Evolutionary conservation across 1,140 invertebrate genomes (phyloP).

Genomic region (Argopecten irradians): DNA sequence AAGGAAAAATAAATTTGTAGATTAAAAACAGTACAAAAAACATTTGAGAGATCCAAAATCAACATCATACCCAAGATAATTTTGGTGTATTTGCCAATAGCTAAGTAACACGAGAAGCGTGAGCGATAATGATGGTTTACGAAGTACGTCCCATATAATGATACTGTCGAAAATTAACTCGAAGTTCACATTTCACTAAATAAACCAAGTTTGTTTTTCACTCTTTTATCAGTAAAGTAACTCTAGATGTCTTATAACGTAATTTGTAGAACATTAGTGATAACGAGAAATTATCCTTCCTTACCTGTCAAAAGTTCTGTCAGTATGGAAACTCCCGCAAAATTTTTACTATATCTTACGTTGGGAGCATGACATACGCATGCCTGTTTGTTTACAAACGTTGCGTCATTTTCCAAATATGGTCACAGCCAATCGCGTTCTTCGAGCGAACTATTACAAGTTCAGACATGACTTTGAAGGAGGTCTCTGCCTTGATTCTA

Average conservation of each 20-base stretch:
- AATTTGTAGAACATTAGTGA: constrained; percentile 4
- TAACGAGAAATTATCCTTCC: constrained; percentile 21
- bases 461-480: not conserved
- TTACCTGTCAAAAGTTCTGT: constrained; percentile 21
- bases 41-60: not conserved
- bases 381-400: constrained; percentile 15
- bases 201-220: not conserved
- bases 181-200: constrained; percentile 5
- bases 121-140: not conserved
- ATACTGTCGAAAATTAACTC: not conserved
- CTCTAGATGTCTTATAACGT: not conserved
- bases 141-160: not conserved
- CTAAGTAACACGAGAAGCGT: not conserved
- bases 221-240: not conserved
- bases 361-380: constrained; percentile 12
- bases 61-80: not conserved
- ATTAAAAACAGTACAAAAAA: not conserved
- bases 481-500: not conserved
- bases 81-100: not conserved
- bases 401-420: constrained; percentile 18
- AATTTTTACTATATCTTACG: constrained; percentile 19
- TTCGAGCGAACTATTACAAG: not conserved
- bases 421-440: constrained; percentile 7
- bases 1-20: not conserved
- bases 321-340: constrained; percentile 20